Evolutionary conservation across 2,888 invertebrate species (phyloP), one percentile per base, ranked within the genome.

Genomic region (Podabrus alpinus): DNA sequence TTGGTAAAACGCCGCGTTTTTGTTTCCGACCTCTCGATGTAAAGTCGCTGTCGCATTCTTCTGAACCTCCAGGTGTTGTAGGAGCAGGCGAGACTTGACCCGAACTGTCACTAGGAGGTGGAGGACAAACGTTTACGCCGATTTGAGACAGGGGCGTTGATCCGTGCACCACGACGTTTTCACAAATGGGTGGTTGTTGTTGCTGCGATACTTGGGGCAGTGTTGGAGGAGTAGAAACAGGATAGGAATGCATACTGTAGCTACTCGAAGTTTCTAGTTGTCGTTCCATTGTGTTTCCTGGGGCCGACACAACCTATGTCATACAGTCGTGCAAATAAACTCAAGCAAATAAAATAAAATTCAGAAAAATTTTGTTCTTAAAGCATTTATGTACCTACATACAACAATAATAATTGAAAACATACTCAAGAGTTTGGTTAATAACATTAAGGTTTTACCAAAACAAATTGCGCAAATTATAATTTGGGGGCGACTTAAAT

Each of bases 1-100:
- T 94, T 29, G 98, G 98, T 84, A 98, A 90, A 80, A 98, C 97
- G 13, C 98, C 97, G 13, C 98, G 90, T 88, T 95, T 95, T 83
- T 93, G 94, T 82, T 92, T 90, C 79, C 91, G 88, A 82, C 90
- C 89, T 78, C 86, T 80, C 66, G 85, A 82, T 24, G 85, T 85
- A 79, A 87, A 87, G 81, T 88, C 88, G 79, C 88, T 88, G 81
- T 90, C 90, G 82, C 90, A 89, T 79, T 91, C 91, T 80, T 91
- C 91, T 60, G 90, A 90, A 21, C 90, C 90, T 66, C 90, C 90
- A 1, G 90, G 87, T 74, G 90, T 90, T 68, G 90, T 91, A 69
- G 92, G 91, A 29, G 91, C 91, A 76, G 92, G 91, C 73, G 91
- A 92, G 21, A 89, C 81, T 69, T 88, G 88, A 72, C 90, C 91